Percentiles rank a stretch among this genome's conserved stretches.
Evolutionary conservation across 2,113 vertebrate genomes (phyloP).

Genomic region (Hippocampus abdominalis): DNA sequence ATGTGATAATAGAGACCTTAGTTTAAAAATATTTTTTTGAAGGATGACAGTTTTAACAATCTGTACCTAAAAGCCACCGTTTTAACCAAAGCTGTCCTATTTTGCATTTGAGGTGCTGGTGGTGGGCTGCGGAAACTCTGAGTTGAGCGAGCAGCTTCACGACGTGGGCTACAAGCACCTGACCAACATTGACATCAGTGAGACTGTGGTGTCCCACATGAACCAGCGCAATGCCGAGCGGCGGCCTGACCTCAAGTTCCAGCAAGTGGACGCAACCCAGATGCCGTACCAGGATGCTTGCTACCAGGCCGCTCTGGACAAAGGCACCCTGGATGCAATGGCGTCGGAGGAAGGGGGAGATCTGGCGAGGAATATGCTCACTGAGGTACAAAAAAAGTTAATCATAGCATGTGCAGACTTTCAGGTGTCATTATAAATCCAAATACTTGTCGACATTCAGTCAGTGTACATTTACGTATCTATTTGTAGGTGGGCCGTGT

Average conservation of each 20-base stretch:
- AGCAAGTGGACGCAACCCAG: constrained; percentile 84
- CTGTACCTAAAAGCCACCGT: background rate
- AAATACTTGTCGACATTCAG: too few relatives aligned
- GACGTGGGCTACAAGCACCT: constrained; percentile 85
- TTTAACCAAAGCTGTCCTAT: background rate
- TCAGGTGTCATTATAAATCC: too few relatives aligned
- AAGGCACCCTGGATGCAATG: constrained; percentile 91
- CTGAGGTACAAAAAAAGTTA: constrained; percentile 62
- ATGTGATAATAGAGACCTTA: background rate
- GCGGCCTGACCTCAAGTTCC: constrained; percentile 81
- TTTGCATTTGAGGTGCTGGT: constrained; percentile 81
- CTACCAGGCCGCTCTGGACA: constrained; percentile 89
- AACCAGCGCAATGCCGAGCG: constrained; percentile 76
- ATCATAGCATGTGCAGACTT: too few relatives aligned
- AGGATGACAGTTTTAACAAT: background rate
- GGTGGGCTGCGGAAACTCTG: constrained; percentile 96
- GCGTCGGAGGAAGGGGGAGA: constrained; percentile 73
- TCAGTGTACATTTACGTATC: background rate
- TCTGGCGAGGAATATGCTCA: constrained; percentile 80
- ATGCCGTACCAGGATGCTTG: constrained; percentile 79
- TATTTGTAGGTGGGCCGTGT: constrained; percentile 78
- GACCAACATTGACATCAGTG: constrained; percentile 88
- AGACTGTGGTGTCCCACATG: constrained; percentile 85
- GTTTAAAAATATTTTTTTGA: background rate
- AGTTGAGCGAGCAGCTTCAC: constrained; percentile 91